Percentiles rank a stretch among this genome's conserved stretches.
phyloP scores from a whole-genome alignment of 1,140 invertebrate species.

The Lucilia sericata region DNA sequence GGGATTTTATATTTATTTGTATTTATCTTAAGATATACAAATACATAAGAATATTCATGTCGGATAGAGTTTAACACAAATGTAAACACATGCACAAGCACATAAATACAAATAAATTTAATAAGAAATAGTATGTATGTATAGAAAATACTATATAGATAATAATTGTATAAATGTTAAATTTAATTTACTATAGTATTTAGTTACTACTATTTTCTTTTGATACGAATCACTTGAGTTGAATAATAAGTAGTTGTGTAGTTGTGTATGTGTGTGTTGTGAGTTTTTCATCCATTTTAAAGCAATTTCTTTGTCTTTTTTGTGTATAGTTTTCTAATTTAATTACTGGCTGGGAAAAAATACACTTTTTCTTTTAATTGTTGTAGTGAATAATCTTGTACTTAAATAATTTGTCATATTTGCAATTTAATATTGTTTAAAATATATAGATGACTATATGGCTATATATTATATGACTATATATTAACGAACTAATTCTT shows the following conservation, averaged over 20 bases:
- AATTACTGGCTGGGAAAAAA: not conserved
- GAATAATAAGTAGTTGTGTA: not conserved
- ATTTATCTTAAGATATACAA: no score
- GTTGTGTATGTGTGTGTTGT: not conserved
- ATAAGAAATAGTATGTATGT: not conserved
- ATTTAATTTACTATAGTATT: not conserved
- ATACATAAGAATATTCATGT: not conserved
- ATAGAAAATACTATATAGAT: not conserved
- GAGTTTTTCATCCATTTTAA: no score
- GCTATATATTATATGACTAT: no score
- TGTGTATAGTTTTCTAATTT: not conserved
- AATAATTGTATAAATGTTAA: constrained; percentile 24
- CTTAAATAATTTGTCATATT: no score
- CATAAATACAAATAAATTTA: not conserved
- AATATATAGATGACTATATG: no score
- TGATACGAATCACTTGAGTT: not conserved
- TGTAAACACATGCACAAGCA: not conserved
- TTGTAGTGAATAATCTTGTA: no score
- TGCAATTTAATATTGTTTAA: no score
- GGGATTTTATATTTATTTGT: not conserved
- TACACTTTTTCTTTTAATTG: no score
- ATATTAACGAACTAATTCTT: no score
- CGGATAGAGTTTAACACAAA: not conserved
- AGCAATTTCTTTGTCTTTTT: not conserved
- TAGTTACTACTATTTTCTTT: not conserved